Percentiles rank a stretch among this genome's conserved stretches.
Evolutionary conservation across 2,888 invertebrate genomes (phyloP).

Genomic region (Phymatocera aterrima): DNA sequence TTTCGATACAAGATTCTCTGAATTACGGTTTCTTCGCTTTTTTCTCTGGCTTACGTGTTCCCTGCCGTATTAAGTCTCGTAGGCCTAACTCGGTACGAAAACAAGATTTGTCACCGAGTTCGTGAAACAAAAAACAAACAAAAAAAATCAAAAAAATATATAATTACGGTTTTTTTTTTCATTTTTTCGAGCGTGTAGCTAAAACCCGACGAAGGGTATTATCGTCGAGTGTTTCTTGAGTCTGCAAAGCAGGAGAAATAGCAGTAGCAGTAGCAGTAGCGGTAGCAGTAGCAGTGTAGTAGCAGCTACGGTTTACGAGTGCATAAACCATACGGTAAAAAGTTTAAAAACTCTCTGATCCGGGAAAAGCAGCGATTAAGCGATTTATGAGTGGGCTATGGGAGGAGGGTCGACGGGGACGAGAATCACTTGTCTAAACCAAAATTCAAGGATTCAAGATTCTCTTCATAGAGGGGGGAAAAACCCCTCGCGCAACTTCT

Average conservation of each 20-base stretch:
- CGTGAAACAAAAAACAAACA: neutral
- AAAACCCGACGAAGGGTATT: constrained; percentile 53
- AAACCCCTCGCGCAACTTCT: too few species aligned
- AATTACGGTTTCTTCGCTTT: too few species aligned
- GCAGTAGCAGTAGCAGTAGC: neutral
- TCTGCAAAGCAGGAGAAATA: constrained; percentile 49
- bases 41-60: too few species aligned
- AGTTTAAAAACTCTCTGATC: constrained; percentile 65
- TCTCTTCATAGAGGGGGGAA: too few species aligned
- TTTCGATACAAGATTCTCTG: too few species aligned
- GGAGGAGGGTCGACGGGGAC: neutral
- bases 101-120: neutral
- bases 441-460: neutral
- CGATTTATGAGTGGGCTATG: constrained; percentile 62
- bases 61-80: too few species aligned
- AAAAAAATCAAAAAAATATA: too few species aligned
- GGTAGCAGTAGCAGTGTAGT: neutral
- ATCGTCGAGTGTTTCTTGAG: constrained; percentile 49
- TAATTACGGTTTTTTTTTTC: too few species aligned
- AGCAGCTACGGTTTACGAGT: constrained; percentile 53
- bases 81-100: too few species aligned
- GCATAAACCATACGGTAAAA: constrained; percentile 58
- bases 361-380: constrained; percentile 70
- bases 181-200: neutral
- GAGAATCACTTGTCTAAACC: neutral